A percentile compares a stretch with the other conserved stretches of the same genome.
Conservation (phyloP, 2,113 vertebrate species). For the Abramis brama region DNA sequence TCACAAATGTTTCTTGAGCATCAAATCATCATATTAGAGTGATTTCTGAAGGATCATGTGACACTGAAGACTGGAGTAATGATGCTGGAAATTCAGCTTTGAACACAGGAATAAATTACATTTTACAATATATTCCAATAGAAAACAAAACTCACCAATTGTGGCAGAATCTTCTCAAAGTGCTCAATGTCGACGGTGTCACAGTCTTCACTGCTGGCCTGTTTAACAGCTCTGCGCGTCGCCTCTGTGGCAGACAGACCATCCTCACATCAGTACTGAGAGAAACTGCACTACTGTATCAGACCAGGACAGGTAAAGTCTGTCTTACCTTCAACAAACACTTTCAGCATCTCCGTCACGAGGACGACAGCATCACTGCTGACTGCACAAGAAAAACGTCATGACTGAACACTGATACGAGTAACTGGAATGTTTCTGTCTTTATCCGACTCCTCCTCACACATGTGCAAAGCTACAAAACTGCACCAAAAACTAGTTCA, state of each 20-base stretch:
- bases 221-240: conserved; percentile 73
- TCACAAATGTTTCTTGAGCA: too few relatives aligned
- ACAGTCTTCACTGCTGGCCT: conserved; percentile 75
- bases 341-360: conserved; percentile 73
- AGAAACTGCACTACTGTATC: not conserved
- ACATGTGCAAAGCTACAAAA: not conserved
- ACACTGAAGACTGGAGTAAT: too few relatives aligned
- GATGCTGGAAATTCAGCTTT: too few relatives aligned
- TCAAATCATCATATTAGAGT: too few relatives aligned
- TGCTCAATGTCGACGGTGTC: conserved; percentile 75
- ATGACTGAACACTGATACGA: not conserved
- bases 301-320: too few relatives aligned
- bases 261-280: not conserved
- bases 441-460: not conserved
- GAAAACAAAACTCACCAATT: conserved; percentile 69
- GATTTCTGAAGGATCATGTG: too few relatives aligned
- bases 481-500: not conserved
- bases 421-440: too few relatives aligned
- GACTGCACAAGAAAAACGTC: conserved; percentile 59
- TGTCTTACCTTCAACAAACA: conserved; percentile 76
- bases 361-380: conserved; percentile 70
- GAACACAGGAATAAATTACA: too few relatives aligned
- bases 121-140: too few relatives aligned
- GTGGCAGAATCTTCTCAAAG: conserved; percentile 80
- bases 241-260: conserved; percentile 68